A percentile compares a stretch with the other conserved stretches of the same genome.
Conservation (phyloP, 2,113 vertebrate genomes). For the Nothocercus julius region DNA sequence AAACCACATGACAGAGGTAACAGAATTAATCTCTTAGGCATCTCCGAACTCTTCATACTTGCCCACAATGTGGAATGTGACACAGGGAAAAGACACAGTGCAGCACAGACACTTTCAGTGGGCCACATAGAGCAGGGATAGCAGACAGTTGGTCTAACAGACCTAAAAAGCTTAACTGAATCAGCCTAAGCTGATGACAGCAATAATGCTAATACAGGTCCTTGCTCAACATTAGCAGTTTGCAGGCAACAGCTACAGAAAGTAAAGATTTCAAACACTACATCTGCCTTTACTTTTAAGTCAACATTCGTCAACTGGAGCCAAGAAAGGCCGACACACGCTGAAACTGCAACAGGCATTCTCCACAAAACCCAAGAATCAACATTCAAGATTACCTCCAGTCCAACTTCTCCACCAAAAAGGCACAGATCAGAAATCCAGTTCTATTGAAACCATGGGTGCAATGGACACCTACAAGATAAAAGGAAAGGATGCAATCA, state of each 20-base stretch:
- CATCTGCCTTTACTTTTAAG: too few species aligned
- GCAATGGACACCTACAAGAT: conserved; percentile 92
- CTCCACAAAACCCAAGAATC: neutral
- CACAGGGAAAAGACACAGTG: neutral
- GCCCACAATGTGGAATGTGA: neutral
- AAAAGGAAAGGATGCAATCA: conserved; percentile 26
- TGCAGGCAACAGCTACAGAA: neutral
- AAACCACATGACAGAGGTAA: neutral
- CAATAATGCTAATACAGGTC: neutral
- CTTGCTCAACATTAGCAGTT: neutral
- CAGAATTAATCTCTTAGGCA: neutral
- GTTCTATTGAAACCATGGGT: conserved; percentile 99
- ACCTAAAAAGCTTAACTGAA: neutral
- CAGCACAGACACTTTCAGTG: neutral
- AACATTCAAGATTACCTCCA: conserved; percentile 88
- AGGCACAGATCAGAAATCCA: conserved; percentile 97
- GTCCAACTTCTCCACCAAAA: conserved; percentile 98
- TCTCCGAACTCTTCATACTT: neutral
- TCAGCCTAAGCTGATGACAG: neutral
- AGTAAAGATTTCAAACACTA: neutral
- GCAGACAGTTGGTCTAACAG: neutral
- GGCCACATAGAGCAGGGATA: neutral
- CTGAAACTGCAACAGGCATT: neutral
- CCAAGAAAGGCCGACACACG: neutral
- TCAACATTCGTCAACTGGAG: neutral